phyloP scores from a whole-genome alignment of 2,113 vertebrate species.

The Campylomormyrus numenius region DNA sequence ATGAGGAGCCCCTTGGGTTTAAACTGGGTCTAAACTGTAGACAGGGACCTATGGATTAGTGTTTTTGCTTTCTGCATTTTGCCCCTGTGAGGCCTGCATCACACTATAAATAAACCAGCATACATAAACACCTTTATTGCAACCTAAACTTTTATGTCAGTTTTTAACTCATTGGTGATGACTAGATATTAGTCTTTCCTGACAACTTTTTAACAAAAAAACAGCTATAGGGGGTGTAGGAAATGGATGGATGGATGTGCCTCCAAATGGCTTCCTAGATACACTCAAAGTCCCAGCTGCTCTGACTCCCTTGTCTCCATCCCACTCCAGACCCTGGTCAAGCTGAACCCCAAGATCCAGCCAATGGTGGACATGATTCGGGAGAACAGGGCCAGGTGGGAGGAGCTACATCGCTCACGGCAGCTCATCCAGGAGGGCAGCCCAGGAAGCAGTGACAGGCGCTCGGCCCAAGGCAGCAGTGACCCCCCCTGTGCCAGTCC shows the following conservation, averaged over 20 bases:
- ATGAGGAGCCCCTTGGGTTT: not conserved
- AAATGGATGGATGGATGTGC: not conserved
- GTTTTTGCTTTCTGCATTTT: not conserved
- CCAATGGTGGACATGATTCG: conserved; percentile 86
- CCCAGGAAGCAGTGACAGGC: conserved; percentile 31
- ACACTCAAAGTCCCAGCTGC: not conserved
- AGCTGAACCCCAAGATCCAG: conserved; percentile 87
- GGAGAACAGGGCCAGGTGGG: conserved; percentile 83
- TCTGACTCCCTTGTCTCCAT: conserved; percentile 36
- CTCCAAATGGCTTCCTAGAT: not conserved
- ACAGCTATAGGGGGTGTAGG: no score
- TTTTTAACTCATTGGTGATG: not conserved
- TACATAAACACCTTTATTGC: not conserved
- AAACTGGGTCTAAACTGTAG: not conserved
- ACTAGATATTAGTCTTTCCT: not conserved
- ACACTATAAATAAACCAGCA: not conserved
- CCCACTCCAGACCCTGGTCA: conserved; percentile 74
- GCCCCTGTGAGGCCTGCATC: not conserved
- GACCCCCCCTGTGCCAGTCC: conserved; percentile 35
- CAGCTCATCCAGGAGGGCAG: conserved; percentile 52
- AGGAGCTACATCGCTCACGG: conserved; percentile 76
- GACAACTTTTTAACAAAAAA: not conserved
- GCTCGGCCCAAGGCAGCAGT: conserved; percentile 32
- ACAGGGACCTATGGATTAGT: not conserved
- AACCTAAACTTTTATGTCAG: not conserved